A percentile compares a stretch with the other conserved stretches of the same genome.
Conservation (phyloP, 2,888 invertebrate genomes). For the Petrolisthes manimaculis region DNA sequence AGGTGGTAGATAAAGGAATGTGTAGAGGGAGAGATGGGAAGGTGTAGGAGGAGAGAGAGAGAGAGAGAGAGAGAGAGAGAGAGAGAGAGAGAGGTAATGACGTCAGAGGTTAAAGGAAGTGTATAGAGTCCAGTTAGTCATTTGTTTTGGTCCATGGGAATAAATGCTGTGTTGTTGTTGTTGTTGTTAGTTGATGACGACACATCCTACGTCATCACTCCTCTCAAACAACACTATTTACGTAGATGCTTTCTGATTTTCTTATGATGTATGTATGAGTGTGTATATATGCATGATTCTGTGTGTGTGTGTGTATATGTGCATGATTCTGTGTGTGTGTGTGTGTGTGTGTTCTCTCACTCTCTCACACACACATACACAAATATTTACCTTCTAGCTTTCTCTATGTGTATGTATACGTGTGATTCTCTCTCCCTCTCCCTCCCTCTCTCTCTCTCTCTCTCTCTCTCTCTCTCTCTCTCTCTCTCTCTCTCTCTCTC, state of each 20-base stretch:
- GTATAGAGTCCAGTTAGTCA: too few relatives aligned
- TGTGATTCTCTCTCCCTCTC: neutral
- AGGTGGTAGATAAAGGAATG: neutral
- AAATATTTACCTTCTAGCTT: neutral
- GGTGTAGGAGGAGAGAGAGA: neutral
- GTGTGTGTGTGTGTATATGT: too few relatives aligned
- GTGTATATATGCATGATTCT: neutral
- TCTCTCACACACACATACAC: neutral
- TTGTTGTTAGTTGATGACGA: too few relatives aligned
- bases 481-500: constrained; percentile 1
- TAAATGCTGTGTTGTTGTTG: too few relatives aligned
- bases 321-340: too few relatives aligned
- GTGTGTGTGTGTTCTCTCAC: neutral
- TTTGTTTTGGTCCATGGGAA: too few relatives aligned
- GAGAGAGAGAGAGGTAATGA: constrained; percentile 1
- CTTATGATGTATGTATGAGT: too few relatives aligned
- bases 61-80: neutral
- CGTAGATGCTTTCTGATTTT: too few relatives aligned
- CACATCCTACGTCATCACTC: too few relatives aligned
- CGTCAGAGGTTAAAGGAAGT: neutral
- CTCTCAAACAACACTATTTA: too few relatives aligned
- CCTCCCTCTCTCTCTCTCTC: neutral
- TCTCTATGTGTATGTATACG: neutral
- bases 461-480: neutral
- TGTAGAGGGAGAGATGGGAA: neutral